Evolutionary conservation across 2,797 vertebrate species (phyloP).

Genomic region (Momotus momota): DNA sequence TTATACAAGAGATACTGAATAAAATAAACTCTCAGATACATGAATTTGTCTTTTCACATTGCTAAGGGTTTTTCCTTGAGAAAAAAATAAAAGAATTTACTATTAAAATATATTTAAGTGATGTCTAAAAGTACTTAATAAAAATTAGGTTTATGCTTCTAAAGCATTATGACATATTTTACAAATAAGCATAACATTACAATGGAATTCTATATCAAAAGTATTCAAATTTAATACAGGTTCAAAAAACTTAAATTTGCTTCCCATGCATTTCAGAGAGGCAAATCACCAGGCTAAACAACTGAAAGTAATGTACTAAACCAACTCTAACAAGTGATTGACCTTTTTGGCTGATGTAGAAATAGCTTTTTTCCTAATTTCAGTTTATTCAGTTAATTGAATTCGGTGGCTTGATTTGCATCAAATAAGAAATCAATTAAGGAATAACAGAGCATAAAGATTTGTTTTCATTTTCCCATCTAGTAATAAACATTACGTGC

Average conservation of each 20-base stretch:
- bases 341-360: not conserved
- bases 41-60: not conserved
- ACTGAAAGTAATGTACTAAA: not conserved
- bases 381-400: slow-evolving; percentile 8
- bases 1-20: not conserved
- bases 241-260: not conserved
- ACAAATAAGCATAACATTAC: not conserved
- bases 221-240: not conserved
- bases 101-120: not conserved
- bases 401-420: not conserved
- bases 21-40: not conserved
- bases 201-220: not conserved
- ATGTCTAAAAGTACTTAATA: not conserved
- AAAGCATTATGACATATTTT: not conserved
- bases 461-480: not conserved
- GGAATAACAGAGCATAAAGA: not conserved
- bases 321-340: not conserved
- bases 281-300: not conserved
- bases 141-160: not conserved
- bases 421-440: slow-evolving; percentile 44
- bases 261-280: not conserved
- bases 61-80: not conserved
- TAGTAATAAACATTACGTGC: not conserved
- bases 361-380: slow-evolving; percentile 14
- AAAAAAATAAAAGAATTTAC: not conserved